Conservation (phyloP, 2,888 invertebrate species). For the Torymus tubicola region DNA sequence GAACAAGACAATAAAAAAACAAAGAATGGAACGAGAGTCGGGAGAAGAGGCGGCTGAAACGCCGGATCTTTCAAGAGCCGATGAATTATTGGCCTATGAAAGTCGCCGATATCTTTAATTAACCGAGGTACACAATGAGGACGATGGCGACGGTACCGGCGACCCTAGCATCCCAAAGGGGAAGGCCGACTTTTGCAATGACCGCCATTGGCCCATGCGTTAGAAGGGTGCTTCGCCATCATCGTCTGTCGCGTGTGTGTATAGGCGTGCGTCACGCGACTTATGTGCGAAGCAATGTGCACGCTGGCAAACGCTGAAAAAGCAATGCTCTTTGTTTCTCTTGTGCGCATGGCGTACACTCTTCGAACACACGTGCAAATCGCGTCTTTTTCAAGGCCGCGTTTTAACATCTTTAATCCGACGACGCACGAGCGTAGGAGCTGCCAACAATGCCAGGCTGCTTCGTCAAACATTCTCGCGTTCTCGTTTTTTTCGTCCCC, state of each 20-base stretch:
- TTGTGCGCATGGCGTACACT: background rate
- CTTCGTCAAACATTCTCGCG: conserved; percentile 39
- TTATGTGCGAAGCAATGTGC: too few species aligned
- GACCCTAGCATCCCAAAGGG: conserved; percentile 10
- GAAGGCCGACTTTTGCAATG: conserved; percentile 36
- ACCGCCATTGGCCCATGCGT: background rate
- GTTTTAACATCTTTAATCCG: conserved; percentile 41
- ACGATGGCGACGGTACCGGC: too few species aligned
- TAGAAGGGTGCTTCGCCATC: too few species aligned
- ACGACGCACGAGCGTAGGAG: background rate
- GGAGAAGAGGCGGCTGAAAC: too few species aligned
- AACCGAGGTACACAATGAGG: conserved; percentile 55
- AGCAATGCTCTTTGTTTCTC: conserved; percentile 11
- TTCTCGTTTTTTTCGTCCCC: conserved; percentile 5
- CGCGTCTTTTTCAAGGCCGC: conserved; percentile 31
- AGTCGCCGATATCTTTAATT: conserved; percentile 64
- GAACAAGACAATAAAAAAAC: too few species aligned
- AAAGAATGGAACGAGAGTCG: too few species aligned
- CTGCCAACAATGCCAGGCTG: conserved; percentile 32
- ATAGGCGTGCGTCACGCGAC: too few species aligned
- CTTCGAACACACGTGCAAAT: background rate
- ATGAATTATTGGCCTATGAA: conserved; percentile 64
- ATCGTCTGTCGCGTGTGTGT: too few species aligned
- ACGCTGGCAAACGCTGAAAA: background rate
- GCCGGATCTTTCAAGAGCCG: conserved; percentile 19